Conservation (phyloP, 1,140 invertebrate species). For the Nasonia vitripennis region DNA sequence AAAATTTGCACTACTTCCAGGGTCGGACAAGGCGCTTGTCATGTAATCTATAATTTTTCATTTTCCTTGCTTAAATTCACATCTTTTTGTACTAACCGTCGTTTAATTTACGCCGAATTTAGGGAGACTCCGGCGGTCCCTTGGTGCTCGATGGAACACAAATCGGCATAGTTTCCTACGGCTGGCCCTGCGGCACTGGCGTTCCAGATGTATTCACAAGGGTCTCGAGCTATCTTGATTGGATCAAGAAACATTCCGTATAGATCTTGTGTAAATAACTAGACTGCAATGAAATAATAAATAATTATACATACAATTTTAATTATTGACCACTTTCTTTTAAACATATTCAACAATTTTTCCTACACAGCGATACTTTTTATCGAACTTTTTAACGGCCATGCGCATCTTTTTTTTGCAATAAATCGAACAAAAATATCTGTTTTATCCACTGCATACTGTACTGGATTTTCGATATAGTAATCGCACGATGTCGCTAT, state of each 20-base stretch:
- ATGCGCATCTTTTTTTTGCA: no score
- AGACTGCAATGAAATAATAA: background rate
- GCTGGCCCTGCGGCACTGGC: conserved; percentile 57
- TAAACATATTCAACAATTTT: no score
- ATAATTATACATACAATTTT: no score
- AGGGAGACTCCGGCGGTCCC: background rate
- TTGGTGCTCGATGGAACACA: background rate
- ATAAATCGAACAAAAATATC: no score
- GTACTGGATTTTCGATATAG: no score
- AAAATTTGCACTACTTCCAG: background rate
- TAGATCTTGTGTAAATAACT: background rate
- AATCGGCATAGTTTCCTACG: background rate
- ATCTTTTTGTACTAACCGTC: background rate
- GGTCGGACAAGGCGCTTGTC: background rate
- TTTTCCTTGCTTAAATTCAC: background rate
- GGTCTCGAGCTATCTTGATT: background rate
- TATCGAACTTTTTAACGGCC: no score
- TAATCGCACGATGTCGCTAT: no score
- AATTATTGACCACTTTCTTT: no score
- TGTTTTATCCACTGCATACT: no score
- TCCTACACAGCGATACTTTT: no score
- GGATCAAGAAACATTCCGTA: conserved; percentile 45
- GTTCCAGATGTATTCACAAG: background rate
- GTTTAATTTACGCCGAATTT: background rate
- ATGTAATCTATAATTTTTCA: background rate